A percentile compares a stretch with the other conserved stretches of the same genome.
phyloP scores from a whole-genome alignment of 2,888 invertebrate species.

The Volucella inflata region DNA sequence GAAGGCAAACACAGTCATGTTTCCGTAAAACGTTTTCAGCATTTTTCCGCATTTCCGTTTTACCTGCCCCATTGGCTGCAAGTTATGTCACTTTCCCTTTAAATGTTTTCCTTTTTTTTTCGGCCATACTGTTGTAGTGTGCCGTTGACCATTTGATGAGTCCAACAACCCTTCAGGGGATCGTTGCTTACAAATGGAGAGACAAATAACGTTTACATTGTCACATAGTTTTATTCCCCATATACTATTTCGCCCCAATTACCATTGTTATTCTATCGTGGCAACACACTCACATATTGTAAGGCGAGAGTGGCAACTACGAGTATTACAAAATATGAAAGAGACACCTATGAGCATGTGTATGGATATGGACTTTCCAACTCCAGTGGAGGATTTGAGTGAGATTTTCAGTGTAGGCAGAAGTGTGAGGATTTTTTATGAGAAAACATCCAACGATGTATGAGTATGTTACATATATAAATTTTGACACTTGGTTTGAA shows the following conservation, averaged over 20 bases:
- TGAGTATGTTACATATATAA: too few species aligned
- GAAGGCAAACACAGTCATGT: neutral
- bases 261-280: slow-evolving; percentile 14
- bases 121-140: slow-evolving; percentile 13
- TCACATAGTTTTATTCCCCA: slow-evolving; percentile 19
- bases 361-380: too few species aligned
- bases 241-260: slow-evolving; percentile 20
- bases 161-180: slow-evolving; percentile 57
- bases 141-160: slow-evolving; percentile 67
- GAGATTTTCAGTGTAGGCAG: too few species aligned
- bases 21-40: slow-evolving; percentile 9
- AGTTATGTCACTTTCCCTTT: slow-evolving; percentile 10
- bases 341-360: too few species aligned
- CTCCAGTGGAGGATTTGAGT: too few species aligned
- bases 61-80: slow-evolving; percentile 6
- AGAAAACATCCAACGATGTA: too few species aligned
- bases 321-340: neutral
- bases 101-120: neutral
- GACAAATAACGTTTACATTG: slow-evolving; percentile 38
- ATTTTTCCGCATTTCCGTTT: slow-evolving; percentile 14
- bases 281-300: neutral
- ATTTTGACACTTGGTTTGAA: too few species aligned
- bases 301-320: slow-evolving; percentile 1
- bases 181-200: slow-evolving; percentile 33
- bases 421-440: too few species aligned